Percentiles rank a stretch among this genome's conserved stretches.
These are phyloP conservation scores for Chunga burmeisteri DNA, from an alignment of 2,113 vertebrate species.

Conservation along the genomic window DNA sequence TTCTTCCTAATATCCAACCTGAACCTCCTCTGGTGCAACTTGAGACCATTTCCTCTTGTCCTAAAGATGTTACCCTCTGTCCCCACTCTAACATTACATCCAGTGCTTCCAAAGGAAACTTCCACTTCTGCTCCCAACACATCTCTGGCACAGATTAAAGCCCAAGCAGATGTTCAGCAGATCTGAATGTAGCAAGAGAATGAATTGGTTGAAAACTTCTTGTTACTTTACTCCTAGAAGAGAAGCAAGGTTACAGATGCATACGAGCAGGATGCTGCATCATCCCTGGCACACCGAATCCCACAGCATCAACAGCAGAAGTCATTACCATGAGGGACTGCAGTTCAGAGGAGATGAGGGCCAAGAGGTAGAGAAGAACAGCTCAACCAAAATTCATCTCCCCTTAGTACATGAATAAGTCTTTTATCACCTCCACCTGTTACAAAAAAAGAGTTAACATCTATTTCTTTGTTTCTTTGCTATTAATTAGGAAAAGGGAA, in stretches of 20 bases:
- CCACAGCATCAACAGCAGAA: background rate
- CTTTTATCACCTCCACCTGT: background rate
- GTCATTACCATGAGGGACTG: rapidly evolving
- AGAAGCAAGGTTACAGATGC: background rate
- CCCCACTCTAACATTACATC: background rate
- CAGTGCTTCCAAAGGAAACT: background rate
- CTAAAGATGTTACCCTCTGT: background rate
- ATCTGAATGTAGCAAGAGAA: background rate
- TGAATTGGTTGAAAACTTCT: background rate
- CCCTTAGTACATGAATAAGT: background rate
- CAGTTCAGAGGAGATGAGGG: background rate
- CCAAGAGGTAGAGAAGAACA: background rate
- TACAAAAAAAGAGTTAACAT: background rate
- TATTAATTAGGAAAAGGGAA: background rate
- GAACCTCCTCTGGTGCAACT: too few species aligned
- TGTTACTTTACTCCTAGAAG: background rate
- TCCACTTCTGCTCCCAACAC: background rate
- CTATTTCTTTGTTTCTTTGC: background rate
- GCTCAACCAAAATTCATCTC: background rate
- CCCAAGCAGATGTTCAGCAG: background rate
- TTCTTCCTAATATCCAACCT: too few species aligned
- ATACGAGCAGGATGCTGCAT: rapidly evolving
- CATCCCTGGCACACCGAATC: background rate
- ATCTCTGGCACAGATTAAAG: background rate
- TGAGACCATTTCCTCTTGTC: too few species aligned